These are phyloP conservation scores for Lutjanus erythropterus DNA, from an alignment of 2,113 vertebrate genomes.

Conservation along the genomic window DNA sequence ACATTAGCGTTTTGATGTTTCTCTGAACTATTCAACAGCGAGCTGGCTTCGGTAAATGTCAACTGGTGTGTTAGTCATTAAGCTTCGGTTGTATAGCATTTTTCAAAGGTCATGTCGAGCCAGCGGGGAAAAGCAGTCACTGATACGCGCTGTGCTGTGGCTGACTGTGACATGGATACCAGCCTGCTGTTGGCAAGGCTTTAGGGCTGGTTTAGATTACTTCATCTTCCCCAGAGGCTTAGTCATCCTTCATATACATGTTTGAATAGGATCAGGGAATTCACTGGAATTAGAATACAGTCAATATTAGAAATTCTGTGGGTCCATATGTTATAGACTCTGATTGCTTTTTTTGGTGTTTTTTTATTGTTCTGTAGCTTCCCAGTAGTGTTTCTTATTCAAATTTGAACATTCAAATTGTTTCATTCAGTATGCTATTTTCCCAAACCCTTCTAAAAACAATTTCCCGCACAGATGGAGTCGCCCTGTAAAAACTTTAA, in stretches of 20 bases:
- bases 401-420: too few relatives aligned
- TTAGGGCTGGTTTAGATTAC: slow-evolving; percentile 25
- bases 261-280: slow-evolving; percentile 11
- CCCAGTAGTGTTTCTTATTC: too few relatives aligned
- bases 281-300: background rate
- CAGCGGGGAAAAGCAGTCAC: slow-evolving; percentile 58
- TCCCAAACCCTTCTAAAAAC: too few relatives aligned
- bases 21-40: slow-evolving; percentile 55
- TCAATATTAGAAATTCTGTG: background rate
- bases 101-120: slow-evolving; percentile 81
- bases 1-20: slow-evolving; percentile 71
- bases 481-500: background rate
- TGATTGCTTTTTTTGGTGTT: background rate
- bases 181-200: slow-evolving; percentile 11
- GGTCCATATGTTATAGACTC: background rate
- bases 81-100: slow-evolving; percentile 66
- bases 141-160: slow-evolving; percentile 46
- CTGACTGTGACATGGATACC: slow-evolving; percentile 24
- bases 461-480: too few relatives aligned
- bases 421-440: too few relatives aligned
- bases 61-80: slow-evolving; percentile 79
- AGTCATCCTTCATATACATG: slow-evolving; percentile 4
- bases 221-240: slow-evolving; percentile 19
- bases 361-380: too few relatives aligned
- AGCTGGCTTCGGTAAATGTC: slow-evolving; percentile 81